These are phyloP conservation scores for Porites cylindrica DNA, from an alignment of 92 coral and sea anemone species.

Conservation along the genomic window DNA sequence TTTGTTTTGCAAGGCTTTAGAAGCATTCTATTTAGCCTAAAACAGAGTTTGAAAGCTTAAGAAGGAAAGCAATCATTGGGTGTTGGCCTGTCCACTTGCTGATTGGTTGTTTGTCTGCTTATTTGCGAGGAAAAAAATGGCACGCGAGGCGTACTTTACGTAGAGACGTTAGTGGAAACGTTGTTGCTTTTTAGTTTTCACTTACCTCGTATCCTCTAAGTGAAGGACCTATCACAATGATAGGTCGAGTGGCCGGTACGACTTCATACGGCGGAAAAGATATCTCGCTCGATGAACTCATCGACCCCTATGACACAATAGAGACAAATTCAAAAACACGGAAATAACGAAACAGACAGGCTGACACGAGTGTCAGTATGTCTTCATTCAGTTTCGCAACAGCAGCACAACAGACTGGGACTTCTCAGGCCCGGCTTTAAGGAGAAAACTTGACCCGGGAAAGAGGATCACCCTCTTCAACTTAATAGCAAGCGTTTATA, in stretches of 20 bases:
- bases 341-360: neutral
- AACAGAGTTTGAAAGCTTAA: too few species aligned
- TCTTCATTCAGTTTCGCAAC: too few species aligned
- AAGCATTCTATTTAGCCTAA: too few species aligned
- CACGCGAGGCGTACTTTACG: neutral
- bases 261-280: slow-evolving; percentile 96
- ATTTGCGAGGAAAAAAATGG: neutral
- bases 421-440: too few species aligned
- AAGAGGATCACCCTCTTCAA: too few species aligned
- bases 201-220: slow-evolving; percentile 98
- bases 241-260: slow-evolving; percentile 97
- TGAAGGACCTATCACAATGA: slow-evolving; percentile 95
- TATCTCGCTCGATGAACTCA: slow-evolving; percentile 92
- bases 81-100: too few species aligned
- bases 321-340: neutral
- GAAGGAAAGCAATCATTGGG: too few species aligned
- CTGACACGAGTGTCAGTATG: neutral
- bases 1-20: too few species aligned
- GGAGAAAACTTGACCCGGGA: too few species aligned
- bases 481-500: too few species aligned
- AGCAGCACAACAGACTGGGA: too few species aligned
- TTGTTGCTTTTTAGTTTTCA: neutral
- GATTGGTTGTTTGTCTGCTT: neutral
- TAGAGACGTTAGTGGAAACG: too few species aligned
- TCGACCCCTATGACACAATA: slow-evolving; percentile 33